phyloP scores from a whole-genome alignment of 2,888 invertebrate genomes.

The Dexiosoma caninum region DNA sequence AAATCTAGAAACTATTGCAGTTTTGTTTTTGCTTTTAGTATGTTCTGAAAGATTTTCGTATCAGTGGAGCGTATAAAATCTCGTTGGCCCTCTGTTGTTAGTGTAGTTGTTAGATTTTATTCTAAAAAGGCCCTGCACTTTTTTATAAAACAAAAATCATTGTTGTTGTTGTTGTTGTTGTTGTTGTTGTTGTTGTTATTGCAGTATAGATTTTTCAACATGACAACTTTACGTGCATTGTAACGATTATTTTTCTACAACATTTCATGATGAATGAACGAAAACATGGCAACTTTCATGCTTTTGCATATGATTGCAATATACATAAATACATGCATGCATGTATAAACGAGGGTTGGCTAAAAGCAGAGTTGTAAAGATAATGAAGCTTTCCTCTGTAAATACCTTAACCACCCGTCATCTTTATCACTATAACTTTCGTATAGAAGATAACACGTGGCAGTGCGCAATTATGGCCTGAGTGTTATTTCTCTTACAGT shows the following conservation, averaged over 20 bases:
- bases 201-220: conserved; percentile 29
- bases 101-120: conserved; percentile 9
- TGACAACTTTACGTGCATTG: conserved; percentile 58
- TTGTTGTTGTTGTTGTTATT: conserved; percentile 18
- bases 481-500: too few relatives aligned
- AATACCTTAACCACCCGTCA: too few relatives aligned
- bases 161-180: conserved; percentile 12
- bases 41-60: conserved; percentile 29
- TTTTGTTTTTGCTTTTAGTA: neutral
- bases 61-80: conserved; percentile 59
- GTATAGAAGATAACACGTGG: too few relatives aligned
- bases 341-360: conserved; percentile 2
- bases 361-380: too few relatives aligned
- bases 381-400: too few relatives aligned
- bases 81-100: conserved; percentile 52
- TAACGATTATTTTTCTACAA: conserved; percentile 46
- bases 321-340: too few relatives aligned
- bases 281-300: neutral
- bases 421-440: too few relatives aligned
- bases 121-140: conserved; percentile 33
- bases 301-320: neutral
- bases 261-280: conserved; percentile 17
- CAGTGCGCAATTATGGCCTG: too few relatives aligned
- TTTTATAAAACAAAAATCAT: conserved; percentile 11
- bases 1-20: conserved; percentile 38